Evolutionary conservation across 2,797 vertebrate genomes (phyloP), one percentile per base, ranked within the genome.

Genomic region (Hafferia zeledoni): DNA sequence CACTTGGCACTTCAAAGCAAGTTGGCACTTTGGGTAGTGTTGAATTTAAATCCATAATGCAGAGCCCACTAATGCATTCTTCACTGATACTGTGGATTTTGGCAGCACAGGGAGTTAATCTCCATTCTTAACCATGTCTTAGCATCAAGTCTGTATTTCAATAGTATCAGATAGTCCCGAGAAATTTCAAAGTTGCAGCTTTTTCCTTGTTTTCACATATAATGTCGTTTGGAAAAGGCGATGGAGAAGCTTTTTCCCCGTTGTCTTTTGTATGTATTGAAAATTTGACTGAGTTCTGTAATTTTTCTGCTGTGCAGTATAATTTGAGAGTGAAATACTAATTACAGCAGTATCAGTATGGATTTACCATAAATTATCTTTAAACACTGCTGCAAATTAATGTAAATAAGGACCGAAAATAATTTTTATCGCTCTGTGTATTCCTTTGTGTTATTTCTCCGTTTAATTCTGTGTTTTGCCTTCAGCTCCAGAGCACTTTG

Each of bases 401-500:
- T 55, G 24, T 69, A 33, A 85, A 74, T 30, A 70, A 70, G 10
- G 30, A 37, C 52, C 2, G 1, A 76, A 49, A 46, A n/a, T 9
- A 30, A 2, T 35, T 86, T 76, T 63, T 61, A 10, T 50, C 10
- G 6, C 35, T 81, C 44, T 31, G 3, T 46, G 5, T 65, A 22
- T 64, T 83, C 9, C 64, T 83, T 57, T 72, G 13, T 25, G 3
- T 83, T 57, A 14, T 74, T 93, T 90, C 75, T 90, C 18, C n/a
- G 25, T 69, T n/a, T 84, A 56, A 79, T 77, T 82, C 43, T 88
- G 44, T 89, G 13, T 63, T 63, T 79, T 64, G 46, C 67, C 31
- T 85, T 78, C 94, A 99, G 99, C 98, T 70, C 97, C 99, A 46
- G 99, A 99, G 96, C 99, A 99, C 90, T 99, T 99, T 92, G 99